phyloP scores from a whole-genome alignment of 2,113 vertebrate genomes.

The Colossoma macropomum region DNA sequence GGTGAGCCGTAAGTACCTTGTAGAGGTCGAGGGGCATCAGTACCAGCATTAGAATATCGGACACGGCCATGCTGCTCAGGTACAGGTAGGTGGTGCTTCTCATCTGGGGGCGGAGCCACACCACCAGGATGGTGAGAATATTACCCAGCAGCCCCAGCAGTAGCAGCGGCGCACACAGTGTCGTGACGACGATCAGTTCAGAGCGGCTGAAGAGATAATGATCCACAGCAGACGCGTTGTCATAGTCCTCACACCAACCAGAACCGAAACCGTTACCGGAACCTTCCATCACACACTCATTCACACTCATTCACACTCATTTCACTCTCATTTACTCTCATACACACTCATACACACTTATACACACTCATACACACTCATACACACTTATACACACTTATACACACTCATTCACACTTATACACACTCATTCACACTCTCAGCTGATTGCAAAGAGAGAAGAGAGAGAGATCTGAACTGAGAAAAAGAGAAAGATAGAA shows the following conservation, averaged over 20 bases:
- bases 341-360: neutral
- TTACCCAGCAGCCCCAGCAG: slow-evolving; percentile 77
- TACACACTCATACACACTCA: too few species aligned
- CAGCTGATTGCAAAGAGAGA: neutral
- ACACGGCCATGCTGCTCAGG: slow-evolving; percentile 83
- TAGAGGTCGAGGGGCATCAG: slow-evolving; percentile 80
- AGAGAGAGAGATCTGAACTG: neutral
- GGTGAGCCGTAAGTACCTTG: slow-evolving; percentile 67
- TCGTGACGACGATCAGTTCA: slow-evolving; percentile 68
- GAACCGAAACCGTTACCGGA: slow-evolving; percentile 23
- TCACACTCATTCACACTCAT: neutral
- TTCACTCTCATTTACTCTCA: neutral
- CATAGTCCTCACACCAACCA: slow-evolving; percentile 6
- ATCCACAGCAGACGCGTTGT: slow-evolving; percentile 24
- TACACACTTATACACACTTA: too few species aligned
- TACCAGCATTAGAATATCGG: slow-evolving; percentile 77
- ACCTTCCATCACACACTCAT: neutral
- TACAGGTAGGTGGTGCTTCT: slow-evolving; percentile 81
- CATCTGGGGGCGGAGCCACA: slow-evolving; percentile 78
- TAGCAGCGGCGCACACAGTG: slow-evolving; percentile 75
- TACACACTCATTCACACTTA: too few species aligned
- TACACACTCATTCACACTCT: neutral
- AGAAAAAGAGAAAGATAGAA: neutral
- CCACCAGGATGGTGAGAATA: slow-evolving; percentile 78
- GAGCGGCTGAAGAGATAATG: slow-evolving; percentile 43